A percentile compares a stretch with the other conserved stretches of the same genome.
These are phyloP conservation scores for Agriopis aurantiaria DNA, from an alignment of 2,888 invertebrate species.

Conservation along the genomic window DNA sequence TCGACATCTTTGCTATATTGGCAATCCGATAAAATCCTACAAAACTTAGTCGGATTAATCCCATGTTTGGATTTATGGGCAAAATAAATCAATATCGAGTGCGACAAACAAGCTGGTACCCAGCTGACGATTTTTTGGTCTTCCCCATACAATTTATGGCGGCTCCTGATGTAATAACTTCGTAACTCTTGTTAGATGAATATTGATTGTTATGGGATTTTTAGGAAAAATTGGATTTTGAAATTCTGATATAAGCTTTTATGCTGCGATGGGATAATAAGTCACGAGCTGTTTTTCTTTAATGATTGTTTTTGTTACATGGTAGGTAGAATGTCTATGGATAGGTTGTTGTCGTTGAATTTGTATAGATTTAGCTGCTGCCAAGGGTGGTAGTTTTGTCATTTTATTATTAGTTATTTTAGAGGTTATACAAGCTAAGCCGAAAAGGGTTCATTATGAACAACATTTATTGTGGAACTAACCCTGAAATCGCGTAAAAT, in stretches of 20 bases:
- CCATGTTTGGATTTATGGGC: constrained; percentile 76
- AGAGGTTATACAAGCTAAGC: no score
- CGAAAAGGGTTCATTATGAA: no score
- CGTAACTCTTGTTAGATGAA: constrained; percentile 49
- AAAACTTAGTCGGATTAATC: constrained; percentile 81
- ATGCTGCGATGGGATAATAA: neutral
- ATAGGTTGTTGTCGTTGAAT: no score
- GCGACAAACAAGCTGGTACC: constrained; percentile 67
- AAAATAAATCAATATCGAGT: constrained; percentile 77
- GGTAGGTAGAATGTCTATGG: no score
- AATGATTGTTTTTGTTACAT: no score
- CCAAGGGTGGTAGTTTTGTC: no score
- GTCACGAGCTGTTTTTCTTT: neutral
- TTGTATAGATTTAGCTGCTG: no score
- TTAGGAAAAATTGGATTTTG: constrained; percentile 19
- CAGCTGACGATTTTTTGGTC: constrained; percentile 64
- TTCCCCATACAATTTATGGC: constrained; percentile 60
- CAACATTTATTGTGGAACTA: no score
- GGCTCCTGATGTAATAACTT: constrained; percentile 51
- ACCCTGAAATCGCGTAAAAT: no score
- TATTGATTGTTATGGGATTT: constrained; percentile 32
- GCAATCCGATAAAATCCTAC: constrained; percentile 69
- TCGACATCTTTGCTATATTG: constrained; percentile 64
- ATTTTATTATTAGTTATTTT: no score
- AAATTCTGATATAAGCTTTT: constrained; percentile 10